Evolutionary conservation across 1,140 invertebrate species (phyloP), one percentile per base, ranked within the genome.

Genomic region (Bombus turneri): DNA sequence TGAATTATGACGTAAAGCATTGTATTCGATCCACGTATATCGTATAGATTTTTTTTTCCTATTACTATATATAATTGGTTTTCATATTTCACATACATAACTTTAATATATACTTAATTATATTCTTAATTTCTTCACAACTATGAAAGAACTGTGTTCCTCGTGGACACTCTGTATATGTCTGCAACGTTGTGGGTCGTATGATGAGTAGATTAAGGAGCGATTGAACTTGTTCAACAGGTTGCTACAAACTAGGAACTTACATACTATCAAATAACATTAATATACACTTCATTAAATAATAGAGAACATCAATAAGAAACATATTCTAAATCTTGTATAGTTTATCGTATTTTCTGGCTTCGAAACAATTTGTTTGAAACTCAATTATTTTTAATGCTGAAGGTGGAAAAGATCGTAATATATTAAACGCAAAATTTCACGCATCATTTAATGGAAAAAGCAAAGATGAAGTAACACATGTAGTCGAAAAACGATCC

Each of bases 181-280:
- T 8, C 22, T 34, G 18, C 62, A 66, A 47, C 22, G 31, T 78
- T 66, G 59, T 66, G n/a, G 22, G 12, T 12, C 43, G 59, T 12
- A 78, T 22, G 39, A 78, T 66, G 76, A 78, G 59, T 25, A 39
- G n/a, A 66, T 78, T 41, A 64, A 62, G 28, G 57, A 18, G 57
- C n/a, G 28, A 78, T 66, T 64, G n/a, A 78, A 78, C 57, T 62
- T 34, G 76, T 25, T 28, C n/a, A 34, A 66, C 76, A 66, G 34
- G 76, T 78, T 78, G 64, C 22, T 66, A 47, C 43, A 15, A 22
- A 15, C 9, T 66, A 66, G 47, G n/a, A 22, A 15, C 15, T 5
- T 31, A 39, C 62, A 34, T 6, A 22, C 28, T 39, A 25, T 31
- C 34, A 2, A 13, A 18, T 43, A 37, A 53, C 22, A 59, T 66